Percentiles rank a stretch among this genome's conserved stretches.
phyloP scores from a whole-genome alignment of 2,888 invertebrate species.

The Mimas tiliae region DNA sequence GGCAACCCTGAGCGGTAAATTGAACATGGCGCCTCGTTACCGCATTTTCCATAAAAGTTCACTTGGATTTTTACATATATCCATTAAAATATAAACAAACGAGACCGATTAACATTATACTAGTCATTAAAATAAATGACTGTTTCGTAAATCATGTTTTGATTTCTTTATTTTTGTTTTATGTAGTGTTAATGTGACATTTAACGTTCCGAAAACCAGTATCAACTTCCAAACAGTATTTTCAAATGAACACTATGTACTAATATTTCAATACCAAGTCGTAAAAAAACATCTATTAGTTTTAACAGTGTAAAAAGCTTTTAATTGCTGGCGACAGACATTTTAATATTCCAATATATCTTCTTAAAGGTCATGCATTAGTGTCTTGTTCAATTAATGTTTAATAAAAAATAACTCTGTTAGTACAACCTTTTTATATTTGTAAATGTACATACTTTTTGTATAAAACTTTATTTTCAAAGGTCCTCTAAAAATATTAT shows the following conservation, averaged over 20 bases:
- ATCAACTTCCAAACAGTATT: neutral
- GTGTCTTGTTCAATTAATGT: no score
- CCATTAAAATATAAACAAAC: constrained; percentile 18
- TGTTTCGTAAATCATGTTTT: neutral
- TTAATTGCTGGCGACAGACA: no score
- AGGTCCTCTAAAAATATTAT: no score
- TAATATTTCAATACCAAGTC: neutral
- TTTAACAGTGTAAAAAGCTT: no score
- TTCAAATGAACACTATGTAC: neutral
- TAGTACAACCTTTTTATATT: no score
- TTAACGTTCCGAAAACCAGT: constrained; percentile 1
- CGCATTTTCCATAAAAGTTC: constrained; percentile 25
- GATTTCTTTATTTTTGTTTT: neutral
- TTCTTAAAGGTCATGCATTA: no score
- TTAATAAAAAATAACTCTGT: no score
- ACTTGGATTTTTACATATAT: constrained; percentile 24
- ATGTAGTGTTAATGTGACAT: neutral
- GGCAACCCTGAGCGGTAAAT: constrained; percentile 16
- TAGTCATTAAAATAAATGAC: constrained; percentile 18
- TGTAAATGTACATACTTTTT: no score
- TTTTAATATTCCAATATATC: no score
- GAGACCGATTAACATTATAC: neutral
- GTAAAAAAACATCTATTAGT: no score
- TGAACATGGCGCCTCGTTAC: constrained; percentile 25
- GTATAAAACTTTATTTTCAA: no score